Percentiles rank a stretch among this genome's conserved stretches.
These are phyloP conservation scores for Castor canadensis DNA, from an alignment of 2,113 vertebrate genomes.

Conservation along the genomic window DNA sequence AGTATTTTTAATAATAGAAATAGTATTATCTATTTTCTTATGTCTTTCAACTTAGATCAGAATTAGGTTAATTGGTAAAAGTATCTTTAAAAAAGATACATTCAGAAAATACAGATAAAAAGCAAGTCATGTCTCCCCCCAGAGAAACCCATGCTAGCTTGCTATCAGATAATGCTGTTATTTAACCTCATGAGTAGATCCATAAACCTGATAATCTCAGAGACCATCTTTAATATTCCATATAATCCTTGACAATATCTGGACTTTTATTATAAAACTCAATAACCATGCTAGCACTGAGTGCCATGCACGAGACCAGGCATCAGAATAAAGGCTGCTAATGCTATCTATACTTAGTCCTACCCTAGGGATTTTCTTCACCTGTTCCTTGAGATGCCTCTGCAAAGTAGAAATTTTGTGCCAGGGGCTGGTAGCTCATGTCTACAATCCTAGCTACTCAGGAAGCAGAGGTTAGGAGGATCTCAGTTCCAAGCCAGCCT, in stretches of 20 bases:
- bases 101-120: conserved; percentile 36
- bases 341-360: neutral
- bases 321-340: neutral
- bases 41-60: neutral
- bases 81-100: neutral
- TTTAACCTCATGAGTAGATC: neutral
- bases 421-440: too few species aligned
- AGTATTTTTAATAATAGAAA: conserved; percentile 13
- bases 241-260: neutral
- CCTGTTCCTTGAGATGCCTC: neutral
- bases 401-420: neutral
- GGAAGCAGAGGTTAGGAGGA: too few species aligned
- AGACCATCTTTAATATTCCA: neutral
- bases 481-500: too few species aligned
- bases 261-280: neutral
- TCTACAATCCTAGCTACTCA: too few species aligned
- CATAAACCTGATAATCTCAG: neutral
- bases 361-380: neutral
- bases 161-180: neutral
- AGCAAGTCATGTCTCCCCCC: neutral
- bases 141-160: neutral
- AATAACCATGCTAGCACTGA: neutral
- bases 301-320: neutral
- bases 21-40: neutral
- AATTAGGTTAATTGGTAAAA: too few species aligned